Conservation (phyloP, 2,113 vertebrate genomes). For the Ivindomyrus marchei region DNA sequence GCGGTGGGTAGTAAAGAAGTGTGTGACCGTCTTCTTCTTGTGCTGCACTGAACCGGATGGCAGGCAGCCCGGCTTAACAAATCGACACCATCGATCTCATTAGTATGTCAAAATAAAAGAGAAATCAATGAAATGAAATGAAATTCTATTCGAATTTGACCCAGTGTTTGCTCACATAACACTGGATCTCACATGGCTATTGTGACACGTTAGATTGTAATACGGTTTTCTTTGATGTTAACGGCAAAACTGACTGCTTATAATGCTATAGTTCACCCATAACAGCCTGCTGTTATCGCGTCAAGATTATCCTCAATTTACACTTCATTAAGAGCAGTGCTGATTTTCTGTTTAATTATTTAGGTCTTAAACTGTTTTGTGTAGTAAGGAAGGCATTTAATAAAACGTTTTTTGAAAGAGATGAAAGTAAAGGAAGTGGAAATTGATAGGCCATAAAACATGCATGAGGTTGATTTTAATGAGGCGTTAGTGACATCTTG, state of each 20-base stretch:
- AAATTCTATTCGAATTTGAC: background rate
- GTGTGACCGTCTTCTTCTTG: background rate
- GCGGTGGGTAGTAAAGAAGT: background rate
- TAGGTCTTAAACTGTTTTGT: background rate
- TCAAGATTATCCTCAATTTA: background rate
- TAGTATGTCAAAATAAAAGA: background rate
- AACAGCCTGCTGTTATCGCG: background rate
- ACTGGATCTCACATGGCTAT: background rate
- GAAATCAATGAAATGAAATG: background rate
- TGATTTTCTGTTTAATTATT: background rate
- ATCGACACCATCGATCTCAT: background rate
- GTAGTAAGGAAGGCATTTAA: background rate
- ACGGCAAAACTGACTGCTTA: background rate
- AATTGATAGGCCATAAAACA: background rate
- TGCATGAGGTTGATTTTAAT: background rate
- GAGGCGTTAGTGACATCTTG: background rate
- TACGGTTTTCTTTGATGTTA: background rate
- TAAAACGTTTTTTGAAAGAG: background rate
- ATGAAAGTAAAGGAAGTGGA: background rate
- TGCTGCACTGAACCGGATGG: background rate
- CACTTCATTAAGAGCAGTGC: background rate
- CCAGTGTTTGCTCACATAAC: background rate
- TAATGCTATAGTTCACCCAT: background rate
- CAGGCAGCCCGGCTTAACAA: background rate
- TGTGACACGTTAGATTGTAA: background rate